Conservation (phyloP, 2,797 vertebrate genomes). For the Lemur catta region DNA sequence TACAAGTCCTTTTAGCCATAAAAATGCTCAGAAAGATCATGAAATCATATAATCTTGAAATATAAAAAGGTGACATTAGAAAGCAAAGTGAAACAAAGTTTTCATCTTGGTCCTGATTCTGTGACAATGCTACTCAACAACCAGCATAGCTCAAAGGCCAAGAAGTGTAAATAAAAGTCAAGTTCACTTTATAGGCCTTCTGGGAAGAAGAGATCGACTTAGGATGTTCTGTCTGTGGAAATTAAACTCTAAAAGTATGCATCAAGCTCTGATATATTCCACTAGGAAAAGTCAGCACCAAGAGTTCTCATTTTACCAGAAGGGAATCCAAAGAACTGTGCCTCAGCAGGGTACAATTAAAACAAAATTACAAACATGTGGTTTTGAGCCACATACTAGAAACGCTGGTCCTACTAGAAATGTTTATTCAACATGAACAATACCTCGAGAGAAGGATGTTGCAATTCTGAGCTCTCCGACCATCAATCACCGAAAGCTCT, state of each 20-base stretch:
- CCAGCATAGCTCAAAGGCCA: background rate
- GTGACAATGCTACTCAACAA: background rate
- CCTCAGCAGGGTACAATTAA: background rate
- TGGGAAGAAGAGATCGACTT: background rate
- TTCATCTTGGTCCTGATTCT: background rate
- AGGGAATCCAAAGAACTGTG: background rate
- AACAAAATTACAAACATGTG: background rate
- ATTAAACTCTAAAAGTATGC: background rate
- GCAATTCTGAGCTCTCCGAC: constrained; percentile 97
- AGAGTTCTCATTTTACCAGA: background rate
- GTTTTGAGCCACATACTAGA: constrained; percentile 19
- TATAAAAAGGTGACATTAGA: constrained; percentile 43
- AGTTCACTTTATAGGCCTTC: background rate
- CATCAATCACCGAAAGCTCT: constrained; percentile 98
- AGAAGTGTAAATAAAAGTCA: background rate
- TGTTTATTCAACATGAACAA: constrained; percentile 60
- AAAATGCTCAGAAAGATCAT: constrained; percentile 43
- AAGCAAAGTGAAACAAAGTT: background rate
- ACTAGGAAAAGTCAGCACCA: background rate
- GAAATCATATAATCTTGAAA: background rate
- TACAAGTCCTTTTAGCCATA: constrained; percentile 12
- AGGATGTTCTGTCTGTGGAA: background rate
- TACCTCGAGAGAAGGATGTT: constrained; percentile 99
- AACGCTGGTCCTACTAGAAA: constrained; percentile 72
- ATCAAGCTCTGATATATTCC: background rate